Base-by-base conservation (phyloP, 2,113 vertebrate genomes). In the Crotalus tigris region DNA sequence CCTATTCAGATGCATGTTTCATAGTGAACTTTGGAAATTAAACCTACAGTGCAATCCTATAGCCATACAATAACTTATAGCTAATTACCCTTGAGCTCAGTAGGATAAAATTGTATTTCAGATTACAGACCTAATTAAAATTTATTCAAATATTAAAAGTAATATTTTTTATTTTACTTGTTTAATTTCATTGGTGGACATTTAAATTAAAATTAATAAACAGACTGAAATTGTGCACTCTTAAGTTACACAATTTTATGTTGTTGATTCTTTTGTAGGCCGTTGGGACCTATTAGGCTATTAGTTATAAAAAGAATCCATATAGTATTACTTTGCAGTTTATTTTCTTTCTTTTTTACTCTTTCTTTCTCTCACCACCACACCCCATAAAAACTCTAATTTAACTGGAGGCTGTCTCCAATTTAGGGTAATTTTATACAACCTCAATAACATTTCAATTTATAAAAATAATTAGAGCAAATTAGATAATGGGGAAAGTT, bases 381-480 rank as follows among this genome's bases (percentile, higher is more conserved):
- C 55, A 49, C 33, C 85, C 46, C 49, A 61, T 39, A 44, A 75
- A 96, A 96, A 97, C 95, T 97, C 93, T 54, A 94, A 51, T 95
- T 91, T 94, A 96, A 96, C 92, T 94, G 81, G 95, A 97, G 95
- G 81, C 93, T 93, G 94, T 93, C 97, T 97, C 96, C 96, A 96
- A 96, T 93, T 97, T 97, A 97, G 94, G 94, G 96, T 96, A 97
- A 96, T 95, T 95, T 96, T 96, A 94, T 95, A 97, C 97, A 97
- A 97, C 95, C 96, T 93, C 93, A 85, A 97, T 96, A 97, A 97
- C 94, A 95, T 97, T 97, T 98, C 96, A 97, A 98, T 97, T 97
- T 97, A 97, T 97, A 97, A 97, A 97, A 97, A 98, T 98, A 97
- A 98, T 98, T 97, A 97, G 93, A 97, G 96, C 94, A 97, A 98